Evolutionary conservation across 2,888 invertebrate species (phyloP).

Genomic region (Temnothorax rugatulus): DNA sequence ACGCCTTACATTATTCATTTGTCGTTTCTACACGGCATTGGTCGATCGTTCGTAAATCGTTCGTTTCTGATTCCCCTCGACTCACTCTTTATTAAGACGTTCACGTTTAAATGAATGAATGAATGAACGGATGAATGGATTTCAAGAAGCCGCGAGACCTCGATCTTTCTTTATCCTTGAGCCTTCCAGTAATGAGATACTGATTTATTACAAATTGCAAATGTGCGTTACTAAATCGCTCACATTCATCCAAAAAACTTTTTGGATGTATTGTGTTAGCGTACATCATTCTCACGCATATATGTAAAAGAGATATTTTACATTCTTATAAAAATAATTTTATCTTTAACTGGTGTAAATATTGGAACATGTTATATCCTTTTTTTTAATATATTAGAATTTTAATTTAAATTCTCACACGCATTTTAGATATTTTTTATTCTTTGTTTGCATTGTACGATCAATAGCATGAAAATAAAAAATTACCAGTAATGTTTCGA

Average conservation of each 20-base stretch:
- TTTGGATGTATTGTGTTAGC: neutral
- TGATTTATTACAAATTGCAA: neutral
- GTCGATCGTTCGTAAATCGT: conserved; percentile 69
- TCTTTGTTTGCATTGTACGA: neutral
- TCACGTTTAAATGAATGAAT: conserved; percentile 55
- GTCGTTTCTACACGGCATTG: conserved; percentile 55
- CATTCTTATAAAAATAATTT: neutral
- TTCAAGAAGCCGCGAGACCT: conserved; percentile 63
- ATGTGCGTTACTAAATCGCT: neutral
- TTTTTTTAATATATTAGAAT: neutral
- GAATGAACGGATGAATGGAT: conserved; percentile 73
- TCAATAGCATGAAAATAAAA: neutral
- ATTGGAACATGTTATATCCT: neutral
- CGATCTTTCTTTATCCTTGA: conserved; percentile 48
- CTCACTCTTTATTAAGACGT: conserved; percentile 75
- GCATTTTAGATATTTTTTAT: conserved; percentile 22
- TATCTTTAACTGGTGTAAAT: neutral
- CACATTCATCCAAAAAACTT: neutral
- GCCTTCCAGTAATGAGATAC: neutral
- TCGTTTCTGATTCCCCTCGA: conserved; percentile 6
- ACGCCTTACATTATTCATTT: conserved; percentile 75
- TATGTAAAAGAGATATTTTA: neutral
- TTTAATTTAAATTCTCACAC: neutral
- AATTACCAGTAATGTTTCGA: neutral
- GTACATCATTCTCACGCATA: neutral